phyloP scores from a whole-genome alignment of 2,797 vertebrate genomes.

The Oreortyx pictus region DNA sequence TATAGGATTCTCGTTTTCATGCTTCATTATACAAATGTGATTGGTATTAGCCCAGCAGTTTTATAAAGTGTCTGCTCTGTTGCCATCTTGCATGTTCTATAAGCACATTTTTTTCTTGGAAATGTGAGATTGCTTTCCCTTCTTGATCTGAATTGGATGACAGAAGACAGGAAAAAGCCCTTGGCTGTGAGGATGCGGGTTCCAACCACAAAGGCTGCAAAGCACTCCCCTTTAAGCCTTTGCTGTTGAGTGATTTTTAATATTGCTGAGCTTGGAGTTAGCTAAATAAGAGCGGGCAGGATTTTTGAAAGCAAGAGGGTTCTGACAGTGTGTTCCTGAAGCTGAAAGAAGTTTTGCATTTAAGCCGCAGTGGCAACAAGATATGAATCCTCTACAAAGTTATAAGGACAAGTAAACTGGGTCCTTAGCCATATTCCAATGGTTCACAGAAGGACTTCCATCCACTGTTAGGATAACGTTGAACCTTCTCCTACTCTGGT shows the following conservation, averaged over 20 bases:
- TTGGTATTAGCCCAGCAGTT: slow-evolving; percentile 23
- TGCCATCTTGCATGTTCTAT: neutral
- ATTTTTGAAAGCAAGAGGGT: neutral
- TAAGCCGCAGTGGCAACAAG: neutral
- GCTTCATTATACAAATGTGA: neutral
- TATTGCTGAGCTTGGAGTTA: neutral
- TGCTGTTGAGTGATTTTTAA: neutral
- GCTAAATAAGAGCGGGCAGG: neutral
- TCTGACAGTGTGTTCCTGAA: neutral
- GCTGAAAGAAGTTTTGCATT: neutral
- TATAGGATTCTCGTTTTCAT: slow-evolving; percentile 1
- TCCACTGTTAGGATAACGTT: neutral
- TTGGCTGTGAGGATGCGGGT: neutral
- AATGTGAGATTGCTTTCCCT: neutral
- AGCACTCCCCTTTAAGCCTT: neutral
- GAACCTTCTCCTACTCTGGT: neutral
- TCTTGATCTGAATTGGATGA: neutral
- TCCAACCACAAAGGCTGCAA: neutral
- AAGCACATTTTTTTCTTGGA: neutral
- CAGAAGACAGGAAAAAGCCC: neutral
- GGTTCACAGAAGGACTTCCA: neutral
- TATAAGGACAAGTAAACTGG: neutral
- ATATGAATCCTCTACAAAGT: neutral
- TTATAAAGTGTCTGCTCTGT: neutral
- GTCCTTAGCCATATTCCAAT: neutral